phyloP scores from a whole-genome alignment of 37 sponge, comb jelly and placozoan genomes.

The Petrosia ficiformis region DNA sequence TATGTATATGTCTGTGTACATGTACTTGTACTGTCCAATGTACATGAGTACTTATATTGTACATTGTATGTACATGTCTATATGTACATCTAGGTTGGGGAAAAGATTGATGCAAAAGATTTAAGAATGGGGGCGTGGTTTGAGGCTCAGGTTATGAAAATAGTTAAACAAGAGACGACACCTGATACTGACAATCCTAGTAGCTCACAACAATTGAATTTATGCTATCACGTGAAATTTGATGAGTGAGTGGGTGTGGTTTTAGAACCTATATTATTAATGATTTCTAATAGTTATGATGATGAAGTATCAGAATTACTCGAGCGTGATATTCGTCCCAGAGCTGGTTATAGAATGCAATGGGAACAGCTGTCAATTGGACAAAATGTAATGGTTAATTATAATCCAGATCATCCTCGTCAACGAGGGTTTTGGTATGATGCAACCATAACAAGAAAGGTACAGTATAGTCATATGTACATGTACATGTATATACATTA shows the following conservation, averaged over 20 bases:
- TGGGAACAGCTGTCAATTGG: constrained; percentile 72
- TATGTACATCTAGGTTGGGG: constrained; percentile 74
- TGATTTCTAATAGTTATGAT: constrained; percentile 36
- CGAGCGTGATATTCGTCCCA: constrained; percentile 42
- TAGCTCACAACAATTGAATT: neutral
- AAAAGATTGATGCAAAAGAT: constrained; percentile 85
- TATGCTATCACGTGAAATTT: constrained; percentile 44
- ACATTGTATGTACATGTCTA: too few species aligned
- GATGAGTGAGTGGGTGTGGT: constrained; percentile 61
- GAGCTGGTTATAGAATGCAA: constrained; percentile 69
- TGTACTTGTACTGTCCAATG: neutral
- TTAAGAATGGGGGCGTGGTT: constrained; percentile 90
- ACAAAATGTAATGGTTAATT: constrained; percentile 79
- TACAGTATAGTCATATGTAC: too few species aligned
- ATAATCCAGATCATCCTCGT: constrained; percentile 73
- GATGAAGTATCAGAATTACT: constrained; percentile 50
- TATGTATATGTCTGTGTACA: neutral
- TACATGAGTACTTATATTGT: neutral
- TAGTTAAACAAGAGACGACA: constrained; percentile 23
- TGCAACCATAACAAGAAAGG: constrained; percentile 62
- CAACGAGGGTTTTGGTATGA: constrained; percentile 94
- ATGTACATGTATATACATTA: too few species aligned
- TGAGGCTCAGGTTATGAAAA: constrained; percentile 81
- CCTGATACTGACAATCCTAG: constrained; percentile 2
- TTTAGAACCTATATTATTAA: too few species aligned